Evolutionary conservation across 2,888 invertebrate species (phyloP).

Genomic region (Tiphia femorata): DNA sequence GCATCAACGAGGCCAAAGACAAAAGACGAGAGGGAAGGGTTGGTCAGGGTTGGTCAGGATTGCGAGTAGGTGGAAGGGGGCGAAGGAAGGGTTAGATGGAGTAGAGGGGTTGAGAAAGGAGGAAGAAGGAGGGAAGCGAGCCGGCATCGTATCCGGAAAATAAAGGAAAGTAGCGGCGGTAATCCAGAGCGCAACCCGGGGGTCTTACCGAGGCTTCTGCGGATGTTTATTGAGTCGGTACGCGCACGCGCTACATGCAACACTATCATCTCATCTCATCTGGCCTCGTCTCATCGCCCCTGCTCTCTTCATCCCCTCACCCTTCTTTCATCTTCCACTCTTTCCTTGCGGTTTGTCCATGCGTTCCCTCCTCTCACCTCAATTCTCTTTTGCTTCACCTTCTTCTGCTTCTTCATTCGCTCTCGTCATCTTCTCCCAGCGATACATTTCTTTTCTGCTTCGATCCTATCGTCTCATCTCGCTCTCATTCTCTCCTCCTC

Average conservation of each 20-base stretch:
- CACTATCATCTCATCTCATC: conserved; percentile 53
- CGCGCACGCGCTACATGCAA: conserved; percentile 59
- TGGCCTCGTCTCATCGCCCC: conserved; percentile 50
- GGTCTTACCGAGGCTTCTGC: conserved; percentile 63
- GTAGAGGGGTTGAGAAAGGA: not conserved
- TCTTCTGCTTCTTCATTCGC: too few species aligned
- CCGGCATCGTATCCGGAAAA: conserved; percentile 52
- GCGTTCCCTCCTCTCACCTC: not conserved
- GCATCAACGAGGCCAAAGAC: not conserved
- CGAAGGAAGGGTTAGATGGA: not conserved
- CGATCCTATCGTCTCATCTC: not conserved
- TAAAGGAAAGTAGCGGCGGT: conserved; percentile 61
- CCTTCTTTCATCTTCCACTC: not conserved
- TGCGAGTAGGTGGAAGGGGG: too few species aligned
- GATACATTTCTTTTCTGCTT: conserved; percentile 8
- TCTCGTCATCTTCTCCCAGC: conserved; percentile 7
- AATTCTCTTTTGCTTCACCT: not conserved
- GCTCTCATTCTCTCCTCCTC: not conserved
- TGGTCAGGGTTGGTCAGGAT: not conserved
- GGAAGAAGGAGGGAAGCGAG: not conserved
- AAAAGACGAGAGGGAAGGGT: not conserved
- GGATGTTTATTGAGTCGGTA: conserved; percentile 67
- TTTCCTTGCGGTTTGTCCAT: not conserved
- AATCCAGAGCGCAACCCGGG: conserved; percentile 65
- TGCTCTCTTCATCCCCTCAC: conserved; percentile 17